Conservation (phyloP, 2,797 vertebrate genomes). For the Pseudochirops cupreus region DNA sequence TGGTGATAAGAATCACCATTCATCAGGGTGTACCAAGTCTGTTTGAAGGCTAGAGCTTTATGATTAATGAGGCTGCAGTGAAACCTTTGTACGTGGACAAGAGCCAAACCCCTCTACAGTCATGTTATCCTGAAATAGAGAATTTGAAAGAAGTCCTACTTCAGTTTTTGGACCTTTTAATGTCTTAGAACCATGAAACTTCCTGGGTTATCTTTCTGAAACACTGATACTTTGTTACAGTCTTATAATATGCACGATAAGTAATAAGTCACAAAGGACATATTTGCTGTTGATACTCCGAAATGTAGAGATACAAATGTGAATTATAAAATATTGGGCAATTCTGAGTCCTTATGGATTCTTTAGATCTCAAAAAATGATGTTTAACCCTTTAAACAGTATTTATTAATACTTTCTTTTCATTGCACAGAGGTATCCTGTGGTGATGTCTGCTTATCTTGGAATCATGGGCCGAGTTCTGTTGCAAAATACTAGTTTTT, state of each 20-base stretch:
- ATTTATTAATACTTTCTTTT: conserved; percentile 56
- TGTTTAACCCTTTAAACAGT: conserved; percentile 13
- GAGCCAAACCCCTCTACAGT: not conserved
- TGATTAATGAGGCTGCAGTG: not conserved
- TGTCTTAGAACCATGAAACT: conserved; percentile 43
- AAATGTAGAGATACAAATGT: conserved; percentile 25
- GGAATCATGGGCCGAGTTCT: conserved; percentile 95
- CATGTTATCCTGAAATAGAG: conserved; percentile 29
- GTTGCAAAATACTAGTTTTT: conserved; percentile 95
- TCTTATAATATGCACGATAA: conserved; percentile 12
- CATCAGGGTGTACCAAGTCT: not conserved
- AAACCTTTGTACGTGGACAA: not conserved
- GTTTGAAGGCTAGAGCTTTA: not conserved
- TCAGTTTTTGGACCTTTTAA: conserved; percentile 1
- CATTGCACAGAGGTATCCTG: conserved; percentile 92
- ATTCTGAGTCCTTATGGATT: conserved; percentile 26
- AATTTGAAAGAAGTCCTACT: conserved; percentile 41
- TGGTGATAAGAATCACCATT: not conserved
- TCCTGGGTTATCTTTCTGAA: conserved; percentile 35
- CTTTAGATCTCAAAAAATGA: not conserved
- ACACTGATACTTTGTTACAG: not conserved
- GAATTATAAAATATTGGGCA: conserved; percentile 1
- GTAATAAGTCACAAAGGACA: conserved; percentile 13
- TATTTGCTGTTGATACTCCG: conserved; percentile 17
- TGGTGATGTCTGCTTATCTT: conserved; percentile 97